Evolutionary conservation across 2,888 invertebrate species (phyloP).

Genomic region (Andricus curvator): DNA sequence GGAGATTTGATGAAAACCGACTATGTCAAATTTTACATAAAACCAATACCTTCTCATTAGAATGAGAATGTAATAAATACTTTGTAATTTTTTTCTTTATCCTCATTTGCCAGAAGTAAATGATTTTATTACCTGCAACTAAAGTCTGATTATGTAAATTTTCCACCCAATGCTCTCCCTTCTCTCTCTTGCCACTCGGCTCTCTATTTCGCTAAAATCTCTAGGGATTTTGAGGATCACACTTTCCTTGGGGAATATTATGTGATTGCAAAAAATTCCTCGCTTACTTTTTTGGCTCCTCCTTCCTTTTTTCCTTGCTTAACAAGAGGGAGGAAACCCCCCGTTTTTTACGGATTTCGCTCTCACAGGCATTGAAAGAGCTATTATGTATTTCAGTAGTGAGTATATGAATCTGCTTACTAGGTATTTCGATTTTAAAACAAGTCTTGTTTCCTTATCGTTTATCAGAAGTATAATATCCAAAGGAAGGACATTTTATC

Average conservation of each 20-base stretch:
- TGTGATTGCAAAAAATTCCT: constrained; percentile 56
- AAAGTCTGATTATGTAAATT: constrained; percentile 2
- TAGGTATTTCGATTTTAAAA: constrained; percentile 55
- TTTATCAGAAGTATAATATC: constrained; percentile 43
- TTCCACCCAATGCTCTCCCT: constrained; percentile 31
- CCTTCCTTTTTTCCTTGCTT: constrained; percentile 45
- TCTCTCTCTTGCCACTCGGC: constrained; percentile 15
- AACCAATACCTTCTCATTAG: too few relatives aligned
- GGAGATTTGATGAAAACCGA: too few relatives aligned
- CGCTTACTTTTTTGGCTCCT: constrained; percentile 26
- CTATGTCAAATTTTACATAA: too few relatives aligned
- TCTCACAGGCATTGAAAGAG: constrained; percentile 53
- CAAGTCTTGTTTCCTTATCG: constrained; percentile 43
- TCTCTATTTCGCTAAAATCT: constrained; percentile 46
- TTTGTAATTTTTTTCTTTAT: too few relatives aligned
- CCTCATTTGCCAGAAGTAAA: too few relatives aligned
- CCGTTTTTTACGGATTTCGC: constrained; percentile 50
- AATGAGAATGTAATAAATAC: too few relatives aligned
- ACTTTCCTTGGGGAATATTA: constrained; percentile 50
- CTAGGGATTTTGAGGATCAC: constrained; percentile 53
- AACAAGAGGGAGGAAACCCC: constrained; percentile 48
- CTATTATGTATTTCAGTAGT: constrained; percentile 41
- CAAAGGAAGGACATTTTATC: constrained; percentile 31
- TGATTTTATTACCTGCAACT: too few relatives aligned
- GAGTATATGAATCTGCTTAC: constrained; percentile 26